Conservation (phyloP, 2,888 invertebrate species). For the Patella pellucida region DNA sequence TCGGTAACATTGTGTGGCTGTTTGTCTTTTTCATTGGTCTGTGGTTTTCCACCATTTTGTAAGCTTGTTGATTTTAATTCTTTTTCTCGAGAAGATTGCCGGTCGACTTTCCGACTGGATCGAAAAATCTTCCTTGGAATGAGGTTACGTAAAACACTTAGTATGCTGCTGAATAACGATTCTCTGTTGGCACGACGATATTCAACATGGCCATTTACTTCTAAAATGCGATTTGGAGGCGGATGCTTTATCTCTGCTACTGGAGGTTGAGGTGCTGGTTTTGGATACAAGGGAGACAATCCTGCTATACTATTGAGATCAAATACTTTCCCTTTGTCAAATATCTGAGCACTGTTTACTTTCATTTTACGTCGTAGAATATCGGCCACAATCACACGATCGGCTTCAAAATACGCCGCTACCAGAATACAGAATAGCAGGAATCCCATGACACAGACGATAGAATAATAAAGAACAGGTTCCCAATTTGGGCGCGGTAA, state of each 20-base stretch:
- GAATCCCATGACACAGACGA: conserved; percentile 72
- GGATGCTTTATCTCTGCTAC: conserved; percentile 29
- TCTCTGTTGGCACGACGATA: conserved; percentile 35
- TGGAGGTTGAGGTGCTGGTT: conserved; percentile 23
- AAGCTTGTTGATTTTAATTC: conserved; percentile 17
- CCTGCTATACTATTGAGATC: conserved; percentile 68
- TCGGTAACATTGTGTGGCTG: conserved; percentile 15
- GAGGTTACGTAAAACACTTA: conserved; percentile 41
- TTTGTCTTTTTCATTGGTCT: conserved; percentile 30
- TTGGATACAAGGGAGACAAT: conserved; percentile 30
- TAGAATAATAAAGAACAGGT: conserved; percentile 77
- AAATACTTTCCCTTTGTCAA: conserved; percentile 74
- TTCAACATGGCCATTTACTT: conserved; percentile 50
- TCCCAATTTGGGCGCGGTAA: conserved; percentile 86
- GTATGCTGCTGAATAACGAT: conserved; percentile 39
- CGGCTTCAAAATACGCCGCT: conserved; percentile 81
- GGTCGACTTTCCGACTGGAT: conserved; percentile 34
- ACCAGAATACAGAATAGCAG: conserved; percentile 79
- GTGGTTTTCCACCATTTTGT: conserved; percentile 19
- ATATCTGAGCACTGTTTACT: conserved; percentile 73
- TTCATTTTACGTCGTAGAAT: conserved; percentile 60
- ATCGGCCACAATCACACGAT: conserved; percentile 76
- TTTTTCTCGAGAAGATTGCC: conserved; percentile 37
- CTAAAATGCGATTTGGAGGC: conserved; percentile 34
- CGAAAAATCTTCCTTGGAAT: conserved; percentile 40